phyloP scores from a whole-genome alignment of 2,113 vertebrate genomes.

The Dromaius novaehollandiae region DNA sequence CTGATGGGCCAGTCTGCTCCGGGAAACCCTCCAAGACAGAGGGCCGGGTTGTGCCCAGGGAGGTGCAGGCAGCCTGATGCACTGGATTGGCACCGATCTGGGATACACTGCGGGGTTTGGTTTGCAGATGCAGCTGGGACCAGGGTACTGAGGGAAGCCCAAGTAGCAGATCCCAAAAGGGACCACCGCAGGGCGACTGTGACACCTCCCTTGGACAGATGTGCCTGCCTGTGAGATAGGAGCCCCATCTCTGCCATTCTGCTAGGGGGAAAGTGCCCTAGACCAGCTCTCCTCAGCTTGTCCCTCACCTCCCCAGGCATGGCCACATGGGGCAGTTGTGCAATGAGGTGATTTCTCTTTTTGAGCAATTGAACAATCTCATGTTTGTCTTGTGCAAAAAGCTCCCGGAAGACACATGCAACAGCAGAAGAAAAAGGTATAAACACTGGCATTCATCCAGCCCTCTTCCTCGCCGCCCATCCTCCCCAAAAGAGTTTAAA shows the following conservation, averaged over 20 bases:
- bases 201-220: neutral
- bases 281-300: neutral
- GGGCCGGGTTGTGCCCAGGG: neutral
- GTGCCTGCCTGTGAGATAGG: neutral
- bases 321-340: neutral
- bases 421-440: neutral
- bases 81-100: neutral
- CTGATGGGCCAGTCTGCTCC: neutral
- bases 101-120: neutral
- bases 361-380: neutral
- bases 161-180: neutral
- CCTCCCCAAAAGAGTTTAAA: neutral
- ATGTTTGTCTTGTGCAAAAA: neutral
- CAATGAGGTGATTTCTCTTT: neutral
- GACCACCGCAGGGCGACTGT: rapidly evolving
- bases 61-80: neutral
- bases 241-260: neutral
- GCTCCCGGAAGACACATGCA: neutral
- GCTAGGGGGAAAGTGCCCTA: neutral
- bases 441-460: rapidly evolving
- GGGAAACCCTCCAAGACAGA: neutral
- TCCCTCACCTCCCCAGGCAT: neutral
- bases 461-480: neutral
- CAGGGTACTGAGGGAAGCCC: neutral
- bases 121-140: neutral